Evolutionary conservation across 2,113 vertebrate genomes (phyloP).

Genomic region (Cephalopterus ornatus): DNA sequence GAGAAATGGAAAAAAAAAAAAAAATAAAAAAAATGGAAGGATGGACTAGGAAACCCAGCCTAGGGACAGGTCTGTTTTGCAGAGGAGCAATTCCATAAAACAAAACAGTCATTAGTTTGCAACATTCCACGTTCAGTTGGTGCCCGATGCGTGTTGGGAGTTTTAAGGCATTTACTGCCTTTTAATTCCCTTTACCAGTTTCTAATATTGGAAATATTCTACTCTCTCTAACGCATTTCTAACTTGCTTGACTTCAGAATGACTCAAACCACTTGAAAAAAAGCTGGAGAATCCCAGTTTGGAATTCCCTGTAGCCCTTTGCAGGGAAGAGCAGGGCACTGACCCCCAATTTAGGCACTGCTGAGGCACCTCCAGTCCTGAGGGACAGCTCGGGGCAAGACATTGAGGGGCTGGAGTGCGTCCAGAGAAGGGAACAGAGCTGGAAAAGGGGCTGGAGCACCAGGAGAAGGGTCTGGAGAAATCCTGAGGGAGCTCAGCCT

Average conservation of each 20-base stretch:
- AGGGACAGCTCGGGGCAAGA: background rate
- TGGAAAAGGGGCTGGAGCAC: background rate
- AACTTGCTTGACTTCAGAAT: background rate
- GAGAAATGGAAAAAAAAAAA: background rate
- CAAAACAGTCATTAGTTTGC: background rate
- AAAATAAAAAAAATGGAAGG: background rate
- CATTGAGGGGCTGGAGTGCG: accelerated
- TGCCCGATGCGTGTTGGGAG: background rate
- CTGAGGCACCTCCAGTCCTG: background rate
- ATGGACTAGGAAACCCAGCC: background rate
- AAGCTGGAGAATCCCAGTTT: background rate
- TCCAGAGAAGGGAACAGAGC: background rate
- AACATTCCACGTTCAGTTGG: background rate
- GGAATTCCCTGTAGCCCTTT: background rate
- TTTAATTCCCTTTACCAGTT: background rate
- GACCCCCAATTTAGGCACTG: background rate
- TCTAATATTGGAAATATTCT: background rate
- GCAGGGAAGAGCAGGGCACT: background rate
- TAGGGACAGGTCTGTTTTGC: background rate
- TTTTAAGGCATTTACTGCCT: background rate
- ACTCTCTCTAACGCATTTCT: background rate
- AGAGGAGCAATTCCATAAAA: background rate
- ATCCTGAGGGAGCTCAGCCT: background rate
- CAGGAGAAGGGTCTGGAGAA: background rate
- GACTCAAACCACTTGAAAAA: background rate